Conservation (phyloP, 2,113 vertebrate genomes). For the Atherinomorus stipes region DNA sequence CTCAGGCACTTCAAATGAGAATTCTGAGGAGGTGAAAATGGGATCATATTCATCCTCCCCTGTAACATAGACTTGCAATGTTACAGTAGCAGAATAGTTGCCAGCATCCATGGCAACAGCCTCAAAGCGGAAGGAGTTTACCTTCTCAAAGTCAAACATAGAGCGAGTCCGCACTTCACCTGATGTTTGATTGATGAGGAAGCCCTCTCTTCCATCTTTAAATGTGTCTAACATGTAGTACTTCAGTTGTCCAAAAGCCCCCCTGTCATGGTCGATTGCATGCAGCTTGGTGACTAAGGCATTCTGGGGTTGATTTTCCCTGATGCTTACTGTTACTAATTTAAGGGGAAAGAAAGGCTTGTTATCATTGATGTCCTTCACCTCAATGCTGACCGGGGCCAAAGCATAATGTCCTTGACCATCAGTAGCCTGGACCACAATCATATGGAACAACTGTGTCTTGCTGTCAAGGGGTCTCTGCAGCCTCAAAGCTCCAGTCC, state of each 20-base stretch:
- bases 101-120: slow-evolving; percentile 89
- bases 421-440: slow-evolving; percentile 92
- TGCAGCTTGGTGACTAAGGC: slow-evolving; percentile 91
- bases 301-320: slow-evolving; percentile 92
- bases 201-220: slow-evolving; percentile 79
- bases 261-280: slow-evolving; percentile 88
- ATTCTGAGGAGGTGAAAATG: slow-evolving; percentile 88
- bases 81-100: slow-evolving; percentile 92
- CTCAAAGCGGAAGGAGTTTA: slow-evolving; percentile 87
- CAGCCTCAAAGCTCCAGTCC: slow-evolving; percentile 87
- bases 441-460: slow-evolving; percentile 79
- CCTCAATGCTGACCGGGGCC: slow-evolving; percentile 88
- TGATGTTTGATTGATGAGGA: slow-evolving; percentile 88
- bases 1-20: slow-evolving; percentile 92
- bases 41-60: slow-evolving; percentile 97
- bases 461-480: slow-evolving; percentile 85
- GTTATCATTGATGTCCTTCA: slow-evolving; percentile 96
- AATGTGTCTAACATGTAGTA: slow-evolving; percentile 83
- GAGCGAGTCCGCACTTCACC: slow-evolving; percentile 87
- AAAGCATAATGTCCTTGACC: slow-evolving; percentile 85
- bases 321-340: slow-evolving; percentile 88
- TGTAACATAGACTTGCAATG: slow-evolving; percentile 90
- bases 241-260: slow-evolving; percentile 87
- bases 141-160: slow-evolving; percentile 92
- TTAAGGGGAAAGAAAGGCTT: slow-evolving; percentile 91